These are phyloP conservation scores for Cottoperca gobio DNA, from an alignment of 2,797 vertebrate species.

Conservation along the genomic window DNA sequence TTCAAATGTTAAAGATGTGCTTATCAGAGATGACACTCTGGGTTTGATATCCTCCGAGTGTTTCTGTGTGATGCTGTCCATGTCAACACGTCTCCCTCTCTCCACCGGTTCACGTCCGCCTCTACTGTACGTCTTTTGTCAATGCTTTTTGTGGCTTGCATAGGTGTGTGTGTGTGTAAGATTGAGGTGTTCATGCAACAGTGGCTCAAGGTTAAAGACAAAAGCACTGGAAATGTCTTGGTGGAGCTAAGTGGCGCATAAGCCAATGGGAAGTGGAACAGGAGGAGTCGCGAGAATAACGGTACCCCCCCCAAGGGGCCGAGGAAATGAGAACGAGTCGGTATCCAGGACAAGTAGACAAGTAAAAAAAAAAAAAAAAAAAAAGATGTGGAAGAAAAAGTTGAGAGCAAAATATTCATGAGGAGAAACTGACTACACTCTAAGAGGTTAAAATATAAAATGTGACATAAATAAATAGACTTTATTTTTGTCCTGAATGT, in stretches of 20 bases:
- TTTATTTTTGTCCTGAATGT: background rate
- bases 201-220: constrained; percentile 60
- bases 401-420: background rate
- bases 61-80: constrained; percentile 27
- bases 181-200: constrained; percentile 6
- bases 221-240: constrained; percentile 21
- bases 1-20: background rate
- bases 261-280: constrained; percentile 69
- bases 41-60: constrained; percentile 14
- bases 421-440: background rate
- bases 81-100: constrained; percentile 15
- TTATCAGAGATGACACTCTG: background rate
- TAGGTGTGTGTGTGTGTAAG: background rate
- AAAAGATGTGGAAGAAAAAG: background rate
- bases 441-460: background rate
- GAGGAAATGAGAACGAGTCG: constrained; percentile 52
- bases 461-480: background rate
- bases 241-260: constrained; percentile 58
- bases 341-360: constrained; percentile 68
- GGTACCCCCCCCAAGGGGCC: constrained; percentile 39
- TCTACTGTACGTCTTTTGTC: constrained; percentile 19
- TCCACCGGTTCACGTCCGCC: constrained; percentile 17
- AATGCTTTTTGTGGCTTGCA: constrained; percentile 38
- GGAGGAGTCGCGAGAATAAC: constrained; percentile 50
- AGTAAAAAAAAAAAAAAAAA: background rate